Conservation (phyloP, 2,113 vertebrate species). For the Salvelinus sp. region DNA sequence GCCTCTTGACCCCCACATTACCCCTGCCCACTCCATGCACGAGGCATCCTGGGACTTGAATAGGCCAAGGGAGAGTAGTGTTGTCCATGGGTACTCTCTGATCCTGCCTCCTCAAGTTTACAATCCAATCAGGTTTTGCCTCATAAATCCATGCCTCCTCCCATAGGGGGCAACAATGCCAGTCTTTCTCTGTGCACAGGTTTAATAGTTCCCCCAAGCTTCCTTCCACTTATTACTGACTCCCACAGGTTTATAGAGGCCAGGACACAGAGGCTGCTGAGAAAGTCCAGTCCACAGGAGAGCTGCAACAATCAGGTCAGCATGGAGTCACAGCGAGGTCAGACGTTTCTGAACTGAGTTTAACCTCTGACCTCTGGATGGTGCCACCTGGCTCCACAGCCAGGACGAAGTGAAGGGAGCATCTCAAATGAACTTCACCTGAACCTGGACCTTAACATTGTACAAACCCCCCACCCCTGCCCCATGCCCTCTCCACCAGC, state of each 20-base stretch:
- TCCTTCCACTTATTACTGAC: conserved; percentile 72
- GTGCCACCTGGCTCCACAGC: conserved; percentile 73
- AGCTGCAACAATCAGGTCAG: conserved; percentile 63
- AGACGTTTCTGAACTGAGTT: conserved; percentile 79
- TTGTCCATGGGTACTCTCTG: conserved; percentile 50
- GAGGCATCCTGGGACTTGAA: conserved; percentile 53
- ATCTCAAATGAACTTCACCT: conserved; percentile 85
- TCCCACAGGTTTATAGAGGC: conserved; percentile 79
- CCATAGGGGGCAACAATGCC: conserved; percentile 83
- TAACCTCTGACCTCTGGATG: conserved; percentile 80
- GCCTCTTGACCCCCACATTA: conserved; percentile 74
- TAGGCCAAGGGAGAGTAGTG: conserved; percentile 52
- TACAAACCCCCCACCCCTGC: conserved; percentile 59
- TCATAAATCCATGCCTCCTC: conserved; percentile 90
- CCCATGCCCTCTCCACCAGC: conserved; percentile 28
- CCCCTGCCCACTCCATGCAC: conserved; percentile 70
- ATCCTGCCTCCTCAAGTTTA: conserved; percentile 80
- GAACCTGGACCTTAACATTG: conserved; percentile 87
- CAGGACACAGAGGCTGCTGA: conserved; percentile 61
- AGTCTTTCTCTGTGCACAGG: conserved; percentile 73
- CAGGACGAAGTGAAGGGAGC: conserved; percentile 34
- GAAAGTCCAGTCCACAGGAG: conserved; percentile 55
- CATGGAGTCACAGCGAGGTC: conserved; percentile 65
- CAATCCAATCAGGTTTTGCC: conserved; percentile 81
- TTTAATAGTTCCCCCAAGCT: conserved; percentile 73